Evolutionary conservation across 2,888 invertebrate genomes (phyloP).

Genomic region (Nemotelus nigrinus): DNA sequence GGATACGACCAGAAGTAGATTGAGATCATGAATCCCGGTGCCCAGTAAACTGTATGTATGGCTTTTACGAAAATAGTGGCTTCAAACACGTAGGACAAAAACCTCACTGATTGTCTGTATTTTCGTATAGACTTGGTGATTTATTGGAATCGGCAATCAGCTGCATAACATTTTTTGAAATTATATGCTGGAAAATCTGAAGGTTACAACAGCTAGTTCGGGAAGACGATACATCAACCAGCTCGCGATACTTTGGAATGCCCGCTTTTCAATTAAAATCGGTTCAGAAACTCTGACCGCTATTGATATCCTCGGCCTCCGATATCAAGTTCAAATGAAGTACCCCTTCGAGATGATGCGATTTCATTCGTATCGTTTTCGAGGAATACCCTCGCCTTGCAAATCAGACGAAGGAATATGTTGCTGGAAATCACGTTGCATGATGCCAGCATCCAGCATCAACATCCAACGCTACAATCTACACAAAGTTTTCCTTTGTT

Average conservation of each 20-base stretch:
- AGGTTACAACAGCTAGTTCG: too few species aligned
- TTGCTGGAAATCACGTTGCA: conserved; percentile 35
- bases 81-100: not conserved
- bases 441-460: conserved; percentile 8
- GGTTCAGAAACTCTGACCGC: too few species aligned
- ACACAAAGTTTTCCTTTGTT: conserved; percentile 10
- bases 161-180: too few species aligned
- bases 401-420: conserved; percentile 9
- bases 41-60: not conserved
- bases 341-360: conserved; percentile 34
- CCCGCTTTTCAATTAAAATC: too few species aligned
- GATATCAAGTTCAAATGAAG: conserved; percentile 17
- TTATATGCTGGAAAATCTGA: too few species aligned
- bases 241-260: too few species aligned
- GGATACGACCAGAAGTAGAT: conserved; percentile 39
- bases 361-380: conserved; percentile 40
- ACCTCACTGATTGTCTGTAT: too few species aligned
- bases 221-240: too few species aligned
- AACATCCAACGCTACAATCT: conserved; percentile 24
- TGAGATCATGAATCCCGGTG: conserved; percentile 29
- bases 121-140: too few species aligned
- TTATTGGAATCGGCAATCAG: too few species aligned
- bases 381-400: conserved; percentile 30
- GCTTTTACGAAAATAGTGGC: not conserved
- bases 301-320: too few species aligned